Percentiles rank a stretch among this genome's conserved stretches.
phyloP scores from a whole-genome alignment of 2,797 vertebrate genomes.

The Aeoliscus strigatus region DNA sequence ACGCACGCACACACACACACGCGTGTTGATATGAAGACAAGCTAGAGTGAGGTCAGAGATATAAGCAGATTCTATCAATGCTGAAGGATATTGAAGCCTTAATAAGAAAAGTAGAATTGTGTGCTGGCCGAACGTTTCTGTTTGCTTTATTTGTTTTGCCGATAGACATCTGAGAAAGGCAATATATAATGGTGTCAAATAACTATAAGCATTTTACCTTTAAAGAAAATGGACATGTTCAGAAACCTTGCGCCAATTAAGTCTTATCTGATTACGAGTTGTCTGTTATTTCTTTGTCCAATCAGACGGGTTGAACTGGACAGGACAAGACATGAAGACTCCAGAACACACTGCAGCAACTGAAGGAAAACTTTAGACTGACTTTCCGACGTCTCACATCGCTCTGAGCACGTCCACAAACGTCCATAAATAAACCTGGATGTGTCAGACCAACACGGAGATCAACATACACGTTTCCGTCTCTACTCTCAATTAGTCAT shows the following conservation, averaged over 20 bases:
- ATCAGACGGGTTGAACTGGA: too few relatives aligned
- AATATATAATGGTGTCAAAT: conserved; percentile 62
- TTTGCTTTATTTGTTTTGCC: conserved; percentile 73
- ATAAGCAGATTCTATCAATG: conserved; percentile 58
- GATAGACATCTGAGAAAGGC: conserved; percentile 69
- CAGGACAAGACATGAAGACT: too few relatives aligned
- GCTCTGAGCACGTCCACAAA: too few relatives aligned
- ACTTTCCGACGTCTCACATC: too few relatives aligned
- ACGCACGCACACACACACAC: conserved; percentile 10
- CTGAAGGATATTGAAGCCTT: conserved; percentile 76
- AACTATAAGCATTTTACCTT: conserved; percentile 51
- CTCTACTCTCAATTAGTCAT: not conserved
- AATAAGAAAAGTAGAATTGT: conserved; percentile 72
- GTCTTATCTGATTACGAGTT: too few relatives aligned
- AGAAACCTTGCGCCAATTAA: conserved; percentile 4
- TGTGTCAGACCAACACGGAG: too few relatives aligned
- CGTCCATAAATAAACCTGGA: too few relatives aligned
- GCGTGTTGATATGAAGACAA: conserved; percentile 32
- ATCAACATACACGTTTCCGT: not conserved
- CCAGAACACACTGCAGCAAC: too few relatives aligned
- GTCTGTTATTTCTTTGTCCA: too few relatives aligned
- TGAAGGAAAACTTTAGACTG: too few relatives aligned
- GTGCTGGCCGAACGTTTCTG: conserved; percentile 57
- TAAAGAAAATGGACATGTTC: conserved; percentile 32
- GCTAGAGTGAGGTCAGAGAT: conserved; percentile 66